Evolutionary conservation across 1,140 invertebrate species (phyloP).

Genomic region (Drosophila mayri): DNA sequence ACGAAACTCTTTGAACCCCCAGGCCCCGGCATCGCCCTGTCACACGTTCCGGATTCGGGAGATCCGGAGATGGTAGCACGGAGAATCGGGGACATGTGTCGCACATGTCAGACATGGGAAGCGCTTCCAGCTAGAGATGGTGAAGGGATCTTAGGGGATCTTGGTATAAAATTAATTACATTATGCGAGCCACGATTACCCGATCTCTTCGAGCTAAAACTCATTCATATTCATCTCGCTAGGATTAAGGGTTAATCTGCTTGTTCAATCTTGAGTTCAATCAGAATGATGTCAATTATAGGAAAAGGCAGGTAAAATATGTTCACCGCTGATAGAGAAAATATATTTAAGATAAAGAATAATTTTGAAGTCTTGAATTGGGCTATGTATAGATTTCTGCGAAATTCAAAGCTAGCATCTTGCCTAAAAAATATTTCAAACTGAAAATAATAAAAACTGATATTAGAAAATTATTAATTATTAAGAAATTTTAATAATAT

Average conservation of each 20-base stretch:
- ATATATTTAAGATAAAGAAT: background rate
- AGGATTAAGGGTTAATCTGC: slow-evolving; percentile 11
- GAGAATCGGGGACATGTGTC: slow-evolving; percentile 61
- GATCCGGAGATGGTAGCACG: slow-evolving; percentile 16
- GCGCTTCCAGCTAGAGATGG: slow-evolving; percentile 31
- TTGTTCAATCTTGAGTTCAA: slow-evolving; percentile 21
- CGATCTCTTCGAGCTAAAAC: background rate
- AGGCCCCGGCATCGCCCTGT: slow-evolving; percentile 22
- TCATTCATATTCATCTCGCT: slow-evolving; percentile 30
- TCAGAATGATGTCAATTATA: slow-evolving; percentile 19
- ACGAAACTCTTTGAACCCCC: slow-evolving; percentile 72
- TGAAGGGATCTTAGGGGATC: background rate
- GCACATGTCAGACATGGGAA: slow-evolving; percentile 61
- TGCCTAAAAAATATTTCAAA: background rate
- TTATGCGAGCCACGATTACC: slow-evolving; percentile 15
- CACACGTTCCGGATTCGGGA: slow-evolving; percentile 22
- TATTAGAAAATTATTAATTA: too few species aligned
- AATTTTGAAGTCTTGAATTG: background rate
- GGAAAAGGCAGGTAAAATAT: background rate
- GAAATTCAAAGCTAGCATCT: background rate
- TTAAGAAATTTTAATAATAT: background rate
- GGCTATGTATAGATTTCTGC: background rate
- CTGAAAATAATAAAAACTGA: background rate
- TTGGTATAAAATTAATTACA: background rate
- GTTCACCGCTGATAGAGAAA: background rate